Evolutionary conservation across 2,888 invertebrate genomes (phyloP), one percentile per base, ranked within the genome.

Genomic region (Acanthopleura granulata): DNA sequence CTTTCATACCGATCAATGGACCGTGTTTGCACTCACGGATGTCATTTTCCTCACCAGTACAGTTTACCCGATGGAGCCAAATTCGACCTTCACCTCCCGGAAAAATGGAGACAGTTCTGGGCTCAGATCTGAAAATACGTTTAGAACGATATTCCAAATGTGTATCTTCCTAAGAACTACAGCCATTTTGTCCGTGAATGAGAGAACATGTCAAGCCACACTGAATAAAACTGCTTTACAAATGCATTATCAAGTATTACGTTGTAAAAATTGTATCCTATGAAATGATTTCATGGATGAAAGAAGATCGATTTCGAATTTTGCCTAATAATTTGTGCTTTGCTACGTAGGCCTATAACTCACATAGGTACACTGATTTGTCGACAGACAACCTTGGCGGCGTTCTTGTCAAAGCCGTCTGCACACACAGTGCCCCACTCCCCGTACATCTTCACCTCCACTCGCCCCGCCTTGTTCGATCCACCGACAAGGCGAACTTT

Each of bases 311-410:
- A n/a, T n/a, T n/a, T n/a, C n/a, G n/a, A n/a, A n/a, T n/a, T n/a
- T n/a, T n/a, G n/a, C n/a, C n/a, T n/a, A n/a, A n/a, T n/a, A n/a
- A n/a, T n/a, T n/a, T n/a, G n/a, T n/a, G n/a, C n/a, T n/a, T n/a
- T n/a, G n/a, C n/a, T n/a, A n/a, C n/a, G 57, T 18, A 57, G 3
- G 12, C 6, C 12, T 22, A 27, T 66, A 27, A 66, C 66, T 66
- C 29, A 66, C 66, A 66, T 27, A 6, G 66, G 29, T 6, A 66
- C 22, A 27, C 14, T 27, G 16, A 66, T 3, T 27, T 66, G 66
- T 16, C 66, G 66, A 66, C 66, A 66, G 66, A 66, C 29, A 22
- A 66, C 66, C 29, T 22, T 66, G 1, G 66, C 66, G 16, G 66
- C 66, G 25, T 66, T 66, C 1, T 6, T 27, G 29, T 66, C 25